Evolutionary conservation across 64 coral and sea anemone genomes (phyloP).

Genomic region (Actinia tenebrosa): DNA sequence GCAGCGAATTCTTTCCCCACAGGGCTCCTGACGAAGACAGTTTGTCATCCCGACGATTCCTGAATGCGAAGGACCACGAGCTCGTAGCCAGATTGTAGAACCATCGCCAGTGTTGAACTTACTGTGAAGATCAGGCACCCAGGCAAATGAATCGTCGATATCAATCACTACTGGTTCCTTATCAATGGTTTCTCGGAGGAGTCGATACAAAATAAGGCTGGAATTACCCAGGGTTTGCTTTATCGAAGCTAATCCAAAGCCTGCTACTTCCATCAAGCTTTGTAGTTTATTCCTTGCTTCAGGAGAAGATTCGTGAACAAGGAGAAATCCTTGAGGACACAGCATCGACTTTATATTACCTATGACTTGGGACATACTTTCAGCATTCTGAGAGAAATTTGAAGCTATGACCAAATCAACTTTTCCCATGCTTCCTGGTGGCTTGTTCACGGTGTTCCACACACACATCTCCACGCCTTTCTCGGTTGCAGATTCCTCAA

Average conservation of each 20-base stretch:
- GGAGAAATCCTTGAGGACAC: conserved; percentile 47
- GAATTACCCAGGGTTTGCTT: conserved; percentile 39
- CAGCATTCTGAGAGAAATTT: conserved; percentile 29
- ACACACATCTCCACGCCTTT: conserved; percentile 30
- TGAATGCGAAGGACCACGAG: conserved; percentile 14
- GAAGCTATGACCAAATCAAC: conserved; percentile 63
- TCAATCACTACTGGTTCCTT: conserved; percentile 46
- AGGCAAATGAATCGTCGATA: conserved; percentile 72
- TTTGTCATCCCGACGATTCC: conserved; percentile 83
- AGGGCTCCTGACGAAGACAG: conserved; percentile 65
- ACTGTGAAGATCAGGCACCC: conserved; percentile 50
- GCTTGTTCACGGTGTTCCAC: conserved; percentile 48
- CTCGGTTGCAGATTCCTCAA: conserved; percentile 35
- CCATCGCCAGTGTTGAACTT: conserved; percentile 31
- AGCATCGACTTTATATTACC: conserved; percentile 44
- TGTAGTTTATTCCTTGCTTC: not conserved
- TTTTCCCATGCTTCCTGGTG: conserved; percentile 51
- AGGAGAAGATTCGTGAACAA: conserved; percentile 35
- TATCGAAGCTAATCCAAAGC: conserved; percentile 50
- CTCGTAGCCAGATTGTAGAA: conserved; percentile 56
- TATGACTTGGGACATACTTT: conserved; percentile 30
- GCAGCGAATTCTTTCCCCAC: conserved; percentile 82
- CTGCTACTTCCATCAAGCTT: not conserved
- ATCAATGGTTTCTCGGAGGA: conserved; percentile 25
- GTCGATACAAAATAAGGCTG: conserved; percentile 57